Conservation (phyloP, 2,113 vertebrate genomes). For the Bolborhynchus lineola region DNA sequence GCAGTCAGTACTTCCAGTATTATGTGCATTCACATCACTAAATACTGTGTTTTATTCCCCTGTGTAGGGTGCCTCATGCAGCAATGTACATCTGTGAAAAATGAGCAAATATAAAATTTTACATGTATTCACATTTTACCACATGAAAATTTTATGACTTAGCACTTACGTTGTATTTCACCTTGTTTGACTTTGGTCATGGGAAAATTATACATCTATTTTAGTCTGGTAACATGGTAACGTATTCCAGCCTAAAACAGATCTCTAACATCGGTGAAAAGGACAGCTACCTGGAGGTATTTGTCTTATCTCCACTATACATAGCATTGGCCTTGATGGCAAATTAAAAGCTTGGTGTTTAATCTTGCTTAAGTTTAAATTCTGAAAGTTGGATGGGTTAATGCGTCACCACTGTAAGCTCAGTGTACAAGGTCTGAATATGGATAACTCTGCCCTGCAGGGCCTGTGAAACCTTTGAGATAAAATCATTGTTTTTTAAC, state of each 20-base stretch:
- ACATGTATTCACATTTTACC: not conserved
- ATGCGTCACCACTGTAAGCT: not conserved
- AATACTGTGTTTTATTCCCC: not conserved
- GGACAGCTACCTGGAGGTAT: not conserved
- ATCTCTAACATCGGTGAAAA: not conserved
- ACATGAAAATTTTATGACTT: slow-evolving; percentile 1
- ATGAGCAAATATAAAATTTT: not conserved
- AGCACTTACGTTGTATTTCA: not conserved
- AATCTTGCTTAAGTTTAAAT: not conserved
- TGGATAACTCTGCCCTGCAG: not conserved
- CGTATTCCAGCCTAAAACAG: not conserved
- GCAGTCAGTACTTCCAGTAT: not conserved
- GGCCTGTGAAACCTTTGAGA: not conserved
- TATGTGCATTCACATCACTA: not conserved
- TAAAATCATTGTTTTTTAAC: not conserved
- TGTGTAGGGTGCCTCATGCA: fast-evolving
- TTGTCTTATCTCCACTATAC: not conserved
- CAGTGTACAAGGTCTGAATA: not conserved
- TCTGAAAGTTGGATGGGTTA: not conserved
- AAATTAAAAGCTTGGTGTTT: not conserved
- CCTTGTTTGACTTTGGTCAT: not conserved
- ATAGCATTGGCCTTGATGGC: not conserved
- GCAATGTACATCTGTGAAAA: not conserved
- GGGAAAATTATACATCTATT: not conserved
- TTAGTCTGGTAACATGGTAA: not conserved